phyloP scores from a whole-genome alignment of 2,113 vertebrate species.

The Benitochromis conjunctus region DNA sequence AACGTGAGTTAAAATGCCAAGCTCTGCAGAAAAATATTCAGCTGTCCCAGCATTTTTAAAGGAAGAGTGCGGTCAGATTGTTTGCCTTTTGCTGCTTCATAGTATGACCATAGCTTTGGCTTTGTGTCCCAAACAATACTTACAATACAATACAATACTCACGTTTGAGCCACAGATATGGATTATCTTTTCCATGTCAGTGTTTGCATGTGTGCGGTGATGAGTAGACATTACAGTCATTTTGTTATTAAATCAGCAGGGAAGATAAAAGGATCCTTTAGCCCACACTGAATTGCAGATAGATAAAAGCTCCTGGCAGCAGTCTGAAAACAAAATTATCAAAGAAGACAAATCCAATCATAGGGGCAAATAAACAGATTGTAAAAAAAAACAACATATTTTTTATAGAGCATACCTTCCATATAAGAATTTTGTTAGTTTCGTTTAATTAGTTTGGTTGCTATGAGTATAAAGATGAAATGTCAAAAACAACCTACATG shows the following conservation, averaged over 20 bases:
- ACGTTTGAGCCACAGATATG: not conserved
- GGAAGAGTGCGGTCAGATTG: not conserved
- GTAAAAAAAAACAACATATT: not conserved
- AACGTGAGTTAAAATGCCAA: not conserved
- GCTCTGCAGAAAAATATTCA: not conserved
- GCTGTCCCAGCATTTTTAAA: not conserved
- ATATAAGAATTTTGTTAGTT: not conserved
- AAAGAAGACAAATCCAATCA: conserved; percentile 26
- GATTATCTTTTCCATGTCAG: not conserved
- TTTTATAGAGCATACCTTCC: not conserved
- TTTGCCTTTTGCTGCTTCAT: not conserved
- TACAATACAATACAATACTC: not conserved
- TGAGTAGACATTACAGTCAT: conserved; percentile 2
- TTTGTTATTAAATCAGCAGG: conserved; percentile 53
- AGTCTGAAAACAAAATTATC: conserved; percentile 25
- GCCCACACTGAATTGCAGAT: conserved; percentile 6
- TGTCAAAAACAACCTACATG: not conserved
- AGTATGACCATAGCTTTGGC: not conserved
- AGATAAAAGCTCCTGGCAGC: conserved; percentile 22
- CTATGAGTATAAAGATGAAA: not conserved
- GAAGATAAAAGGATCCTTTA: conserved; percentile 37
- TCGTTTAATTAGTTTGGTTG: not conserved
- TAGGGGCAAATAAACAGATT: conserved; percentile 5
- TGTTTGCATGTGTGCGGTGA: conserved; percentile 11
- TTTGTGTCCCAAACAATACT: not conserved